These are phyloP conservation scores for Catalaphyllia jardinei DNA, from an alignment of 64 coral and sea anemone species.

Conservation along the genomic window DNA sequence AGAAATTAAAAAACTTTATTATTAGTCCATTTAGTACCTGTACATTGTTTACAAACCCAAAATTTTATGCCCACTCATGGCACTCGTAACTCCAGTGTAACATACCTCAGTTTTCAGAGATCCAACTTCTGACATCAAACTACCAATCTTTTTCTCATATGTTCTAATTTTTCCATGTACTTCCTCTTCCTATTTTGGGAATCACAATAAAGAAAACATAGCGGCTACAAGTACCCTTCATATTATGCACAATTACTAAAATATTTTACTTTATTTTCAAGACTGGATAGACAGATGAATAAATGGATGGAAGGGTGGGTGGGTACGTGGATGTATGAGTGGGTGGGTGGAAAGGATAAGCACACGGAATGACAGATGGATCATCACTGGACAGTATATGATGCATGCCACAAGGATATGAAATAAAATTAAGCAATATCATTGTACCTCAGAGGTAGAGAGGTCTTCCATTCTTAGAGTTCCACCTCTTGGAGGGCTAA, in stretches of 20 bases:
- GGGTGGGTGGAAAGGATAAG: background rate
- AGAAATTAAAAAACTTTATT: background rate
- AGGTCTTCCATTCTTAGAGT: constrained; percentile 70
- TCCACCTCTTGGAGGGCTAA: constrained; percentile 54
- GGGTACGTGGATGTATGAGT: background rate
- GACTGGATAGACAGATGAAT: background rate
- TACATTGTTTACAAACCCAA: background rate
- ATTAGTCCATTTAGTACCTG: no score
- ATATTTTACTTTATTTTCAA: no score
- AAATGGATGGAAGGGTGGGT: background rate
- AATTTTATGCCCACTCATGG: background rate
- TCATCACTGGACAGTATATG: no score
- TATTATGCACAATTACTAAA: no score
- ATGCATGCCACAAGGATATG: no score
- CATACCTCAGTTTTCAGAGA: constrained; percentile 87
- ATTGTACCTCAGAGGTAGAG: constrained; percentile 57
- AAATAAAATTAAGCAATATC: background rate
- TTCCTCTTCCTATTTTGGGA: constrained; percentile 76
- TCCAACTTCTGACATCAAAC: constrained; percentile 97
- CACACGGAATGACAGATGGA: background rate
- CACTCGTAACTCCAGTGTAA: background rate
- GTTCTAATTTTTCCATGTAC: constrained; percentile 80
- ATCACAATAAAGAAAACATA: no score
- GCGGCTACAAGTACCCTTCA: no score
- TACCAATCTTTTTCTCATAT: constrained; percentile 95